Percentiles rank a stretch among this genome's conserved stretches.
Conservation (phyloP, 2,797 vertebrate species). For the Mastacembelus armatus region DNA sequence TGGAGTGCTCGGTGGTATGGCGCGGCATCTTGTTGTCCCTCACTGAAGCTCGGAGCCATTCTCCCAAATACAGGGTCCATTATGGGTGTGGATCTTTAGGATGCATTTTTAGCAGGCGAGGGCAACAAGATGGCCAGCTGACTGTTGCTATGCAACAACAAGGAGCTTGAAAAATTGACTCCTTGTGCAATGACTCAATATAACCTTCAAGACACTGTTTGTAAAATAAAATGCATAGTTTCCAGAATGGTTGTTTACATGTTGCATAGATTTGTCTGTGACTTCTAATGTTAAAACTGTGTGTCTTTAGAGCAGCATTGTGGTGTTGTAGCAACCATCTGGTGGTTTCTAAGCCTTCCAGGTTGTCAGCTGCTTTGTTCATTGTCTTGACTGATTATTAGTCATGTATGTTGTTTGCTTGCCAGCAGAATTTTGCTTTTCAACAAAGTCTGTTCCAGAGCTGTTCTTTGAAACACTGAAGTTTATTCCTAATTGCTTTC, state of each 20-base stretch:
- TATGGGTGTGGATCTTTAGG: slow-evolving; percentile 47
- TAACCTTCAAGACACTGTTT: slow-evolving; percentile 35
- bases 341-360: slow-evolving; percentile 1
- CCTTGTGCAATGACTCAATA: slow-evolving; percentile 41
- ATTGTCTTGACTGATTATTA: slow-evolving; percentile 8
- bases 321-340: slow-evolving; percentile 21
- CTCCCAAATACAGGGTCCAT: slow-evolving; percentile 39
- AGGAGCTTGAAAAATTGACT: slow-evolving; percentile 53
- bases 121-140: slow-evolving; percentile 48
- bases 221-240: slow-evolving; percentile 5
- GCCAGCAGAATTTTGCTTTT: background rate
- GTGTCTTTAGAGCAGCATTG: background rate
- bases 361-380: slow-evolving; percentile 28
- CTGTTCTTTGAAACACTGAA: background rate
- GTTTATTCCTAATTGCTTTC: background rate
- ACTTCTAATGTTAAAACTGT: background rate
- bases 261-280: background rate
- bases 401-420: background rate
- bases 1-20: slow-evolving; percentile 25
- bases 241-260: background rate
- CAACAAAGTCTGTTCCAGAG: background rate
- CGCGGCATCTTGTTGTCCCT: background rate
- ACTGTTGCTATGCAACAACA: slow-evolving; percentile 71
- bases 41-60: slow-evolving; percentile 22
- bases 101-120: slow-evolving; percentile 56